Evolutionary conservation across 2,888 invertebrate genomes (phyloP), one percentile per base, ranked within the genome.

Genomic region (Drosophila peninsularis): DNA sequence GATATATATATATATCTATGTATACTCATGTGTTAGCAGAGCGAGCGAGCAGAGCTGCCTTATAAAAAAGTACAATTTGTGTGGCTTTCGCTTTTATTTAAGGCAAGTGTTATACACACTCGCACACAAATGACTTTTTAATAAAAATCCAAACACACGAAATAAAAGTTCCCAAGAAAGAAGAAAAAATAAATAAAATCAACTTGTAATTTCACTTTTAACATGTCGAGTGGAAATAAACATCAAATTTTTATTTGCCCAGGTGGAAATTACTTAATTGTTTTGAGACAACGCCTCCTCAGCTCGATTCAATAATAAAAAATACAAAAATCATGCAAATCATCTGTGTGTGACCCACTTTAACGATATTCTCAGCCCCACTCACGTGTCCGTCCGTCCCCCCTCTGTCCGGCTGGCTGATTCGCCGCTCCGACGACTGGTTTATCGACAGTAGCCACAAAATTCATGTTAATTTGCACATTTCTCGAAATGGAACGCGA

Each of bases 401-500:
- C 30, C 4, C 24, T 6, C 24, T 6, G 19, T 50, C 50, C 2
- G n/a, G 0, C 24, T 24, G 50, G 24, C 36, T 52, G 32, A 7
- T 32, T 32, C 32, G 47, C n/a, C 13, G 36, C 24, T 52, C 21
- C 36, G 53, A 36, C 36, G 53, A 39, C 66, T 60, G 75, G 63
- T 75, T 62, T 63, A 75, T 71, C 61, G 77, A 62, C 81, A 72
- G 75, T 75, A 81, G 78, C 73, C 79, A 66, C 73, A 71, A 72
- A 89, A 78, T 67, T 88, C 84, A 82, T 80, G 88, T 82, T 90
- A 87, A 90, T 90, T 90, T 86, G 87, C 87, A 87, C 74, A 88
- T 76, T 67, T 65, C 52, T 58, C 54, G 55, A 76, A 76, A 60
- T 78, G 75, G 71, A 69, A 79, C 83, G 71, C 63, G 75, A 73